A percentile compares a stretch with the other conserved stretches of the same genome.
phyloP scores from a whole-genome alignment of 92 coral and sea anemone genomes.

The Bergia puertoricense region DNA sequence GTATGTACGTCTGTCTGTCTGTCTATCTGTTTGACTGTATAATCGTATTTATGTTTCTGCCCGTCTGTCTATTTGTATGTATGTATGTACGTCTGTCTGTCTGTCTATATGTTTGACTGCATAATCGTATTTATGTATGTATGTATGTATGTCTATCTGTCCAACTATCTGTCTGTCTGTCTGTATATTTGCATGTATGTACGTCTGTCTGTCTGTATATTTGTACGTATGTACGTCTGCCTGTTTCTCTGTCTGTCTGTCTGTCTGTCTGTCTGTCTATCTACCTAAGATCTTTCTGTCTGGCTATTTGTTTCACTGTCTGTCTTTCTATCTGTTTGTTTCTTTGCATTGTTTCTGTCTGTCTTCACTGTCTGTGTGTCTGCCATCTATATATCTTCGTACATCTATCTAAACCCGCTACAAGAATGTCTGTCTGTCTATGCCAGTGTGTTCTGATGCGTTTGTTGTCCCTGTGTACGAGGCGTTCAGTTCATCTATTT shows the following conservation, averaged over 20 bases:
- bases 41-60: not conserved
- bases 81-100: not conserved
- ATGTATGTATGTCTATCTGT: not conserved
- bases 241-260: not conserved
- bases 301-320: not conserved
- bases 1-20: not conserved
- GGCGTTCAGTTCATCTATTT: not conserved
- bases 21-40: not conserved
- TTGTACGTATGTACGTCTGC: not conserved
- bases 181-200: not conserved
- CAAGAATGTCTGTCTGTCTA: not conserved
- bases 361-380: not conserved
- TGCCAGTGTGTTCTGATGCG: not conserved
- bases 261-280: not conserved
- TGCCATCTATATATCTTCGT: not conserved
- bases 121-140: too few relatives aligned
- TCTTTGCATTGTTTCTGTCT: too few relatives aligned
- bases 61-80: not conserved
- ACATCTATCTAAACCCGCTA: not conserved
- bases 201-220: not conserved
- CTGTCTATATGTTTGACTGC: not conserved
- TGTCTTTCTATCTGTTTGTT: not conserved
- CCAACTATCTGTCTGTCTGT: not conserved
- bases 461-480: not conserved
- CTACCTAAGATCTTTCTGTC: not conserved